Conservation (phyloP, 2,113 vertebrate species). For the Hippocampus comes region DNA sequence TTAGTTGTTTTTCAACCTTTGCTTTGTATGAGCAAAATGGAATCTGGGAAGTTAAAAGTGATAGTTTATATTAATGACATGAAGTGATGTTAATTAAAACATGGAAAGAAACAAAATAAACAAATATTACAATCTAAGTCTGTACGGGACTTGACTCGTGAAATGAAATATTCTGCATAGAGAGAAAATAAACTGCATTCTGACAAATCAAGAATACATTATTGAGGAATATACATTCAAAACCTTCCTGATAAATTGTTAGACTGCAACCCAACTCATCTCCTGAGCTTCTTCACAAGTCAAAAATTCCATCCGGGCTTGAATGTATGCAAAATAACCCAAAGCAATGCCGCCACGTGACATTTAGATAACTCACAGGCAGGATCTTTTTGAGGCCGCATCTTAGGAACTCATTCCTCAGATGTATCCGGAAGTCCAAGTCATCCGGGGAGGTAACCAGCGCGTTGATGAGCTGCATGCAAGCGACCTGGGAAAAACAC, state of each 20-base stretch:
- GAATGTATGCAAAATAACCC: background rate
- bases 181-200: background rate
- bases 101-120: no score
- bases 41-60: no score
- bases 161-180: background rate
- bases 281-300: background rate
- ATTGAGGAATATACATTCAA: background rate
- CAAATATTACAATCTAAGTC: no score
- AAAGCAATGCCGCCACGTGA: background rate
- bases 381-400: conserved; percentile 91
- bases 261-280: background rate
- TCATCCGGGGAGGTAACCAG: conserved; percentile 94
- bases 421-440: conserved; percentile 97
- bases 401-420: conserved; percentile 93
- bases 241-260: background rate
- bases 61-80: no score
- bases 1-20: no score
- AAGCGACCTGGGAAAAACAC: conserved; percentile 79
- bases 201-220: background rate
- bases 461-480: conserved; percentile 98
- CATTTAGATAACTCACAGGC: conserved; percentile 79
- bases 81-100: no score
- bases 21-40: no score
- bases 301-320: background rate
- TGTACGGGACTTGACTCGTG: no score